phyloP scores from a whole-genome alignment of 2,113 vertebrate genomes.

The Serilophus lunatus region DNA sequence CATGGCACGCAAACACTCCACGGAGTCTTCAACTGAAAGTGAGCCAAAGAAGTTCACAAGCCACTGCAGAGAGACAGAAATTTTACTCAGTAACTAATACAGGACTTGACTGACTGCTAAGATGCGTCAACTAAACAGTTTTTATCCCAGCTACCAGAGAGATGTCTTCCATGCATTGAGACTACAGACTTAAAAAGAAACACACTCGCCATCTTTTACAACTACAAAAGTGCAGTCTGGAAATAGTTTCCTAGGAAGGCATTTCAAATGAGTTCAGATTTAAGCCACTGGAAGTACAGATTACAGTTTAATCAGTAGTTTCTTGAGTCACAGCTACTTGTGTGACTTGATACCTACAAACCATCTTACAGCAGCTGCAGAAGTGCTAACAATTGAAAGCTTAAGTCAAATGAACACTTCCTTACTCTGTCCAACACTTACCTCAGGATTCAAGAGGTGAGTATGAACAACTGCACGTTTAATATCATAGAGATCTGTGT shows the following conservation, averaged over 20 bases:
- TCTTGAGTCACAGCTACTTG: background rate
- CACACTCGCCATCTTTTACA: background rate
- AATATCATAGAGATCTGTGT: slow-evolving; percentile 88
- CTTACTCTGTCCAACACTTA: background rate
- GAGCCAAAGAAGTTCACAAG: slow-evolving; percentile 91
- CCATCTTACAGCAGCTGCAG: background rate
- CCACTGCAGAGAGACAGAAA: slow-evolving; percentile 76
- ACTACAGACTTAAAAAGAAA: background rate
- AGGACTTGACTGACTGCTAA: background rate
- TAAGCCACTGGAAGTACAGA: background rate
- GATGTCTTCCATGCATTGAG: background rate
- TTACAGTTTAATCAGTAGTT: background rate
- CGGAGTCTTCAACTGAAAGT: slow-evolving; percentile 87
- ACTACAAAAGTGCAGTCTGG: background rate
- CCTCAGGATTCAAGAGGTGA: slow-evolving; percentile 88
- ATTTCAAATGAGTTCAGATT: background rate
- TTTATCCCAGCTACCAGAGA: background rate
- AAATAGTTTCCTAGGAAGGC: background rate
- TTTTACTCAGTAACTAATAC: background rate
- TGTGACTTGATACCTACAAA: background rate
- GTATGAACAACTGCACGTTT: slow-evolving; percentile 91
- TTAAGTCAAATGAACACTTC: background rate
- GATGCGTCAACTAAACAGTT: background rate
- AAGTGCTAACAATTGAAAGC: background rate
- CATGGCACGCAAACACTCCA: slow-evolving; percentile 90